These are phyloP conservation scores for Pluvialis apricaria DNA, from an alignment of 2,113 vertebrate genomes.

Conservation along the genomic window DNA sequence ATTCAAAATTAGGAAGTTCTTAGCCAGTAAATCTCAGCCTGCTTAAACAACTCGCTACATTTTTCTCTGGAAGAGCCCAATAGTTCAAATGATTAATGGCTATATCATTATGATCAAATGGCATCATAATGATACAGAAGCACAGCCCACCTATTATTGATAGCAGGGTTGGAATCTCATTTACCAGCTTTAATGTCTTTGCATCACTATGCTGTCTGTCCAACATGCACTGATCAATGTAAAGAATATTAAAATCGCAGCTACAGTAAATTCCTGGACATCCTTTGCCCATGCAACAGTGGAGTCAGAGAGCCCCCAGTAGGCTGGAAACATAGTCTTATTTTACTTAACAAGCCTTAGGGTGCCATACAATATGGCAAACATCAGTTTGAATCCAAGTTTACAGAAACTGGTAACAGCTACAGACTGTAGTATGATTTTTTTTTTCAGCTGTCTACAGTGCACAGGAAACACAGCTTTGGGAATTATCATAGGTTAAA, in stretches of 20 bases:
- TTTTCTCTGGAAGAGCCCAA: neutral
- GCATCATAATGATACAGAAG: neutral
- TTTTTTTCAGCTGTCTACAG: neutral
- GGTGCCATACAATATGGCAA: neutral
- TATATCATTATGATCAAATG: neutral
- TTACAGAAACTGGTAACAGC: neutral
- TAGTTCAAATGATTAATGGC: neutral
- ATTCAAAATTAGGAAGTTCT: neutral
- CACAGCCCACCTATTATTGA: neutral
- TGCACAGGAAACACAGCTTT: neutral
- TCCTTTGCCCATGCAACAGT: neutral
- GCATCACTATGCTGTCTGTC: neutral
- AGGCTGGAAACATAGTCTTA: neutral
- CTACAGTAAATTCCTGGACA: neutral
- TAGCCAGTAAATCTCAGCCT: neutral
- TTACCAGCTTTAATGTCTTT: neutral
- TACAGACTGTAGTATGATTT: neutral
- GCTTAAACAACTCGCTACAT: neutral
- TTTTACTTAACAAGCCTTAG: neutral
- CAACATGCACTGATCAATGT: neutral
- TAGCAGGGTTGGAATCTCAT: neutral
- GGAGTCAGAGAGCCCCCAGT: neutral
- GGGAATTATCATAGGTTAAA: neutral
- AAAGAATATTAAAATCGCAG: neutral
- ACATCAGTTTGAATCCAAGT: neutral